Conservation (phyloP, 2,797 vertebrate genomes). For the Sebastes steindachneri region DNA sequence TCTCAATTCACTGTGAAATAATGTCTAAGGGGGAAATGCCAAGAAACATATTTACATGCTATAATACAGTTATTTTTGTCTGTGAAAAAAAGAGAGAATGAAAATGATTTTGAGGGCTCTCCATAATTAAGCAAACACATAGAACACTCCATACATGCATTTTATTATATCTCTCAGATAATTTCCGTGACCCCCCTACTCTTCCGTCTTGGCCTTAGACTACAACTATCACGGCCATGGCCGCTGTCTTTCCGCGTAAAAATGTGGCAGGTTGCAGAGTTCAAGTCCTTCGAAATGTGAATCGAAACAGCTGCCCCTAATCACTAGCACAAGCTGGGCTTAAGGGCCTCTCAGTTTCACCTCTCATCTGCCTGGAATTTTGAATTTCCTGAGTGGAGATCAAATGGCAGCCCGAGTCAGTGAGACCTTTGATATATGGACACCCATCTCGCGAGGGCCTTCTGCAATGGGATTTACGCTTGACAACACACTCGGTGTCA, state of each 20-base stretch:
- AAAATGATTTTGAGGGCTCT: neutral
- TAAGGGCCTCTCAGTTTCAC: slow-evolving; percentile 89
- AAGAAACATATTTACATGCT: neutral
- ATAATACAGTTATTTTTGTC: neutral
- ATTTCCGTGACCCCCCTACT: neutral
- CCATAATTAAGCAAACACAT: neutral
- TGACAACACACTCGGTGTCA: slow-evolving; percentile 89
- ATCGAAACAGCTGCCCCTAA: slow-evolving; percentile 90
- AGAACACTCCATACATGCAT: neutral
- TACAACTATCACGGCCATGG: slow-evolving; percentile 64
- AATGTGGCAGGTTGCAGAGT: slow-evolving; percentile 86
- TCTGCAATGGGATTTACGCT: slow-evolving; percentile 88
- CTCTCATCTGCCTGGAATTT: slow-evolving; percentile 90
- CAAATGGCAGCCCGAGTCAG: slow-evolving; percentile 85
- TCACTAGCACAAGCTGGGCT: slow-evolving; percentile 85
- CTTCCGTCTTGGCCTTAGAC: slow-evolving; percentile 12
- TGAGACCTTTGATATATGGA: slow-evolving; percentile 89
- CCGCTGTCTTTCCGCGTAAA: slow-evolving; percentile 70
- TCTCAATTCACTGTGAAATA: neutral
- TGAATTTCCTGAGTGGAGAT: slow-evolving; percentile 87
- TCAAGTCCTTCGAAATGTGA: slow-evolving; percentile 88
- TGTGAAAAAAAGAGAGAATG: neutral
- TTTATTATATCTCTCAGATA: neutral
- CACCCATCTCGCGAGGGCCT: slow-evolving; percentile 85
- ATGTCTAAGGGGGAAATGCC: neutral